A percentile compares a stretch with the other conserved stretches of the same genome.
phyloP scores from a whole-genome alignment of 1,140 invertebrate species.

The Rhopalosiphum maidis region DNA sequence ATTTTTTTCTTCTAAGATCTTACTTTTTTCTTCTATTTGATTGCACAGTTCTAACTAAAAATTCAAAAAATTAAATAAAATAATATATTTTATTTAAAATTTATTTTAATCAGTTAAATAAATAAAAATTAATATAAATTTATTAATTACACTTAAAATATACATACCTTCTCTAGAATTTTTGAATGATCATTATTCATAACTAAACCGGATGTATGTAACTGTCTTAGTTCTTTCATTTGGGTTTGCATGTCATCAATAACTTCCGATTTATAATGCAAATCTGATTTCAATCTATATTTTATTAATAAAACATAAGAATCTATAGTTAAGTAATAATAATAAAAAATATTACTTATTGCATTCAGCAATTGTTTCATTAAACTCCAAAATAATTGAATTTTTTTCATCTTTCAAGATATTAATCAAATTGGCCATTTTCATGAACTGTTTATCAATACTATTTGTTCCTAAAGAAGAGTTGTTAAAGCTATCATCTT shows the following conservation, averaged over 20 bases:
- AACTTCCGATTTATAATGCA: constrained; percentile 45
- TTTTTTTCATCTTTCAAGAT: constrained; percentile 54
- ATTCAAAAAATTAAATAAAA: neutral
- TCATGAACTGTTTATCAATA: constrained; percentile 31
- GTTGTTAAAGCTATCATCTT: constrained; percentile 44
- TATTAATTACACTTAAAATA: neutral
- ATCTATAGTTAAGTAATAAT: neutral
- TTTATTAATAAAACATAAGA: neutral
- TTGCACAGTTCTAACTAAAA: constrained; percentile 15
- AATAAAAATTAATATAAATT: neutral
- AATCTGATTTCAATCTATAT: constrained; percentile 53
- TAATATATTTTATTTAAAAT: neutral
- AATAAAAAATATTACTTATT: constrained; percentile 31
- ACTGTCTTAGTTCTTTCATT: constrained; percentile 36
- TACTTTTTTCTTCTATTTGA: constrained; percentile 46
- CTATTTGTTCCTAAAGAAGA: neutral
- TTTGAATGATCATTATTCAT: constrained; percentile 29
- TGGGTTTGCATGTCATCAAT: constrained; percentile 47
- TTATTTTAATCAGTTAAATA: neutral
- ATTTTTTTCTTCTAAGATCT: constrained; percentile 49
- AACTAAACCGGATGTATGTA: constrained; percentile 1
- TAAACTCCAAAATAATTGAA: constrained; percentile 40
- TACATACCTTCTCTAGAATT: constrained; percentile 46
- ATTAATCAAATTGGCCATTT: constrained; percentile 51
- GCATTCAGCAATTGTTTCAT: neutral